Evolutionary conservation across 64 coral and sea anemone species (phyloP).

Genomic region (Cladopsammia gracilis): DNA sequence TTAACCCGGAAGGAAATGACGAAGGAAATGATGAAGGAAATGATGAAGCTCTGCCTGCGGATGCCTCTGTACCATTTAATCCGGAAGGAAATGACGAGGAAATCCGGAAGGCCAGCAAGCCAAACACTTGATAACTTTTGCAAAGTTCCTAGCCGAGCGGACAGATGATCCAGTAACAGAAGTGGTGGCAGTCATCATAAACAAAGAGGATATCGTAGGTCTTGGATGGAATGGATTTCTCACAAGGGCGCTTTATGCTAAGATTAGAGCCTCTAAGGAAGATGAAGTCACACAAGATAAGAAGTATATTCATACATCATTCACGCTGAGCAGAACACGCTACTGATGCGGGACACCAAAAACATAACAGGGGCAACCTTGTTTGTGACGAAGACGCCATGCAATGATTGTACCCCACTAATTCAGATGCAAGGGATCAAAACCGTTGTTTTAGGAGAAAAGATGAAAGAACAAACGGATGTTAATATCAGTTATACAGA

Average conservation of each 20-base stretch:
- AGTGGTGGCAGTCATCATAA: slow-evolving; percentile 53
- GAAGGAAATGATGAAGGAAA: no score
- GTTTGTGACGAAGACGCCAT: slow-evolving; percentile 62
- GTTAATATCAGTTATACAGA: neutral
- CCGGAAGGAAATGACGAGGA: neutral
- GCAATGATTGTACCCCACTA: slow-evolving; percentile 68
- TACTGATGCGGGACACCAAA: slow-evolving; percentile 62
- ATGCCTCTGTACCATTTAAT: no score
- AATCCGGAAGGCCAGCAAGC: neutral
- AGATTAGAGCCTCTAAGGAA: slow-evolving; percentile 16
- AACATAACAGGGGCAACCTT: neutral
- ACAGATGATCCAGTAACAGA: slow-evolving; percentile 73
- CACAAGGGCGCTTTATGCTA: slow-evolving; percentile 52
- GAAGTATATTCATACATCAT: slow-evolving; percentile 79
- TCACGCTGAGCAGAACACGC: slow-evolving; percentile 85
- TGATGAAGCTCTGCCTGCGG: no score
- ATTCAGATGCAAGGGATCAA: slow-evolving; percentile 36
- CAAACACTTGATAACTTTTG: slow-evolving; percentile 30
- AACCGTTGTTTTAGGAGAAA: slow-evolving; percentile 24
- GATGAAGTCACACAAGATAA: neutral
- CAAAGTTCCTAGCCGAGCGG: slow-evolving; percentile 50
- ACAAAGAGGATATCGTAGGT: slow-evolving; percentile 20
- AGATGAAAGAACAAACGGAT: neutral
- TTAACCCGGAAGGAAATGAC: no score
- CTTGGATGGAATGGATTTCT: slow-evolving; percentile 73